Percentiles rank a stretch among this genome's conserved stretches.
phyloP scores from a whole-genome alignment of 2,797 vertebrate genomes.

The Lepilemur ruficaudatus region DNA sequence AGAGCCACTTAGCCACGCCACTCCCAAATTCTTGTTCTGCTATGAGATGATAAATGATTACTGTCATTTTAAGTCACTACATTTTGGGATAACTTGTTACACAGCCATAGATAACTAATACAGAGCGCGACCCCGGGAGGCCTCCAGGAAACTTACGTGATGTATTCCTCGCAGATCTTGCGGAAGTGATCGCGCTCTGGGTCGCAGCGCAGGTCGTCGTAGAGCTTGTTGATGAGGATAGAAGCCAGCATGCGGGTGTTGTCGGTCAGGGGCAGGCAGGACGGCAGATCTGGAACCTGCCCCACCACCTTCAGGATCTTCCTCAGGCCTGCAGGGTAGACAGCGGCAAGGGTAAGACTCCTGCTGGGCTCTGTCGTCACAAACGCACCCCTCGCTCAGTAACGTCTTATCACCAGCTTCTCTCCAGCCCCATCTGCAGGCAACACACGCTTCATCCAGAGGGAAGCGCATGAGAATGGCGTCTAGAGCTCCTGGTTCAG shows the following conservation, averaged over 20 bases:
- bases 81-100: background rate
- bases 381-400: fast-evolving
- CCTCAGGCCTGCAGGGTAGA: conserved; percentile 88
- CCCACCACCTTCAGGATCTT: conserved; percentile 97
- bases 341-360: background rate
- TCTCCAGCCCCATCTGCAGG: background rate
- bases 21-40: background rate
- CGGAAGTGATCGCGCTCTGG: conserved; percentile 93
- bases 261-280: conserved; percentile 93
- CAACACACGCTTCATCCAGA: background rate
- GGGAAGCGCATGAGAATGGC: background rate
- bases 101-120: background rate
- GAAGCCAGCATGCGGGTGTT: conserved; percentile 97
- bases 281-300: conserved; percentile 94
- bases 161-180: conserved; percentile 93
- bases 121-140: fast-evolving
- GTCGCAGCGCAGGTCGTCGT: conserved; percentile 94
- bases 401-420: background rate
- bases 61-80: background rate
- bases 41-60: background rate
- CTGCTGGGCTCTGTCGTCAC: background rate
- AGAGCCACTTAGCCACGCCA: background rate
- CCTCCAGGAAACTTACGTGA: conserved; percentile 88
- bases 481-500: background rate
- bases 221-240: conserved; percentile 94